Evolutionary conservation across 2,113 vertebrate genomes (phyloP), one percentile per base, ranked within the genome.

Genomic region (Rhodinocichla rosea): DNA sequence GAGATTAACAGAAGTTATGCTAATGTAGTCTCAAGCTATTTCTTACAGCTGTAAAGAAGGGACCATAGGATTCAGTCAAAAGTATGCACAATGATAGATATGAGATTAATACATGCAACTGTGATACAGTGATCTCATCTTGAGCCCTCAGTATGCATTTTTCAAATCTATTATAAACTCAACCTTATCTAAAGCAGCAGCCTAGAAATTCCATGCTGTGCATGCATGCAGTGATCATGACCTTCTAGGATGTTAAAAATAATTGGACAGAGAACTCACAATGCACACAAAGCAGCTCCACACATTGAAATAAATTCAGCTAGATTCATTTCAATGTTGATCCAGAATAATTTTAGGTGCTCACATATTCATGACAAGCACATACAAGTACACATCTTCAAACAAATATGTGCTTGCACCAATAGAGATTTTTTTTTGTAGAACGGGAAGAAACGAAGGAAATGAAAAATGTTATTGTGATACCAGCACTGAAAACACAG

Each of bases 311-410:
- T 82, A 83, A 95, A 95, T 73, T 85, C 30, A 90, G 27, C 45
- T 83, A 23, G 27, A 88, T 94, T 95, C 82, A 95, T 95, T 96
- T 96, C 96, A 97, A 23, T 79, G 62, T 97, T 89, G 94, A 97
- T 92, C 83, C 94, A 82, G 39, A 50, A 89, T 74, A 64, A 71
- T 64, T 71, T 69, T 49, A 87, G 37, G 78, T 70, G 82, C 15
- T 83, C 18, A 53, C 1, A 2, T 74, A 83, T 27, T 59, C 76
- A 65, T 19, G 32, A 80, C 50, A 76, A 92, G 84, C 55, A 44
- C 39, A 71, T 33, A 62, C 10, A 79, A 60, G 35, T 39, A 91
- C 21, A 74, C 17, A 39, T 56, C 92, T 89, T 85, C 67, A 88
- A 91, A 85, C 35, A 76, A 77, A 80, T 2, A 1, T 8, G 42